Conservation (phyloP, 1,140 invertebrate genomes). For the Dinothrombium tinctorium region DNA sequence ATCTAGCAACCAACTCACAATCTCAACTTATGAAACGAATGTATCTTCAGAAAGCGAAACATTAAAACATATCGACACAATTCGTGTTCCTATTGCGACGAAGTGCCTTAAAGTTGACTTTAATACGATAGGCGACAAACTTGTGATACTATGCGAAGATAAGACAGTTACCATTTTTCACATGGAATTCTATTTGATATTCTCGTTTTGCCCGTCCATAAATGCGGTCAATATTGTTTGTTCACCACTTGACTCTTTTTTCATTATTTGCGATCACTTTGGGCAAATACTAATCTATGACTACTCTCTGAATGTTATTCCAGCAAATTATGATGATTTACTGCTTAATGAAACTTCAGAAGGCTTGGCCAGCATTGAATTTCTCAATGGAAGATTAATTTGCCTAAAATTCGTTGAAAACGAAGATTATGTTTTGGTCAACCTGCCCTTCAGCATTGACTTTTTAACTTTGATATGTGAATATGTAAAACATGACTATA, state of each 20-base stretch:
- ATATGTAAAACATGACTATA: constrained; percentile 11
- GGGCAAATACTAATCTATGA: constrained; percentile 9
- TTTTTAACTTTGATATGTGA: constrained; percentile 8
- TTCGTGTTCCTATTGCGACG: constrained; percentile 1
- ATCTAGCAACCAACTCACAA: too few relatives aligned
- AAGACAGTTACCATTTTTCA: constrained; percentile 7
- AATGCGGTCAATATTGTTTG: constrained; percentile 3
- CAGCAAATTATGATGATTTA: constrained; percentile 5
- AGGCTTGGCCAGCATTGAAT: background rate
- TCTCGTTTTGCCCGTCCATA: constrained; percentile 6
- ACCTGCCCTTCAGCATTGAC: constrained; percentile 1
- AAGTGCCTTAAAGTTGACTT: constrained; percentile 8
- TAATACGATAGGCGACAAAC: constrained; percentile 5
- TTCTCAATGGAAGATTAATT: background rate
- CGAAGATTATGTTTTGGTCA: background rate
- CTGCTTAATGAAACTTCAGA: background rate
- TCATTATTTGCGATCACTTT: constrained; percentile 4
- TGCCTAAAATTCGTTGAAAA: background rate
- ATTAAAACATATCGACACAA: constrained; percentile 4
- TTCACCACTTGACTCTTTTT: constrained; percentile 8
- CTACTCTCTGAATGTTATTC: constrained; percentile 8
- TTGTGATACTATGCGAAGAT: constrained; percentile 9
- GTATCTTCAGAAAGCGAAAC: too few relatives aligned
- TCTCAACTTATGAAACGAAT: too few relatives aligned
- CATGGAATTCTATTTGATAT: constrained; percentile 7